phyloP scores from a whole-genome alignment of 1,140 invertebrate genomes.

The Chrysopa pallens region DNA sequence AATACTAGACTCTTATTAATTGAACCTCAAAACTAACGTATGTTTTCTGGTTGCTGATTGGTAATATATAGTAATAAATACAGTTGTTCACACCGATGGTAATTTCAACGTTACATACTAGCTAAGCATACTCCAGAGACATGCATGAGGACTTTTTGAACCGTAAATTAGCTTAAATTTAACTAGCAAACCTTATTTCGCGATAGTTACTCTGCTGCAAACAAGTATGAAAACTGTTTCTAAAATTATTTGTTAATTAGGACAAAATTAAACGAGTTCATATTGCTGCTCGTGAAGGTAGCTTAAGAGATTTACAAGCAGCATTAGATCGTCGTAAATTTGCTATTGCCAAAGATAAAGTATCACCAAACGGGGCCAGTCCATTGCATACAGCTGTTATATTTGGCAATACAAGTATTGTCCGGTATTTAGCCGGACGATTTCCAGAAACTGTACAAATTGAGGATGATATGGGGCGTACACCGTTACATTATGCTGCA shows the following conservation, averaged over 20 bases:
- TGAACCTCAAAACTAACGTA: too few relatives aligned
- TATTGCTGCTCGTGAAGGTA: constrained; percentile 67
- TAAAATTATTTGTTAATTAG: constrained; percentile 24
- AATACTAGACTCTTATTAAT: too few relatives aligned
- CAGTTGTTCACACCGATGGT: too few relatives aligned
- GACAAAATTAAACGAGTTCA: constrained; percentile 80
- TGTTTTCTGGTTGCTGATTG: too few relatives aligned
- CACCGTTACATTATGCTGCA: constrained; percentile 81
- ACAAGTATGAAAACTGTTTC: too few relatives aligned
- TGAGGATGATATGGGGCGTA: constrained; percentile 62
- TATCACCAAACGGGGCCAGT: constrained; percentile 70
- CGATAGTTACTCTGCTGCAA: too few relatives aligned
- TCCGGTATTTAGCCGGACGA: constrained; percentile 44
- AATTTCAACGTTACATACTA: too few relatives aligned
- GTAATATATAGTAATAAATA: too few relatives aligned
- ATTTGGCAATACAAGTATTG: constrained; percentile 50
- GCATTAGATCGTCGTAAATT: constrained; percentile 81
- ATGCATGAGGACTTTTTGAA: too few relatives aligned
- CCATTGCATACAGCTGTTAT: constrained; percentile 84
- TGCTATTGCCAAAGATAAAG: constrained; percentile 63
- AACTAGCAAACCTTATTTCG: too few relatives aligned
- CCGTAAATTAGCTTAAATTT: too few relatives aligned
- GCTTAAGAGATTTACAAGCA: constrained; percentile 63
- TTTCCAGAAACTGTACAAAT: constrained; percentile 71
- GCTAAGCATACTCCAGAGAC: too few relatives aligned